Conservation (phyloP, 2,888 invertebrate genomes). For the Sepiola atlantica region DNA sequence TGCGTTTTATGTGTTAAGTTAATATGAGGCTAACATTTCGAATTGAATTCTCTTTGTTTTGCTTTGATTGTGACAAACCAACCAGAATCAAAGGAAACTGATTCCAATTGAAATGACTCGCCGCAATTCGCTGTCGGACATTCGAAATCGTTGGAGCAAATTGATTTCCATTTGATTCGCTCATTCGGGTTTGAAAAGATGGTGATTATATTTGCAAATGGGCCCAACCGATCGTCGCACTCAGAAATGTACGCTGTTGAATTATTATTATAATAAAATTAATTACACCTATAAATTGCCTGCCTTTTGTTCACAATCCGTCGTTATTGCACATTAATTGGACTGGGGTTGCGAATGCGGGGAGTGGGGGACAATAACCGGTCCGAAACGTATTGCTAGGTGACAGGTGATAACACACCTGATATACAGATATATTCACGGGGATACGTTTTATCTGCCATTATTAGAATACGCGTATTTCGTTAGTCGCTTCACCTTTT, state of each 20-base stretch:
- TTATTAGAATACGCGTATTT: background rate
- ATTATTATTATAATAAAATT: background rate
- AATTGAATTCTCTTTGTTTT: background rate
- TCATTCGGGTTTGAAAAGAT: background rate
- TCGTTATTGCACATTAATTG: background rate
- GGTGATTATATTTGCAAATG: slow-evolving; percentile 15
- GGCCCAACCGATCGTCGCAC: background rate
- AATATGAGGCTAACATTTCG: background rate
- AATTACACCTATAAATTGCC: background rate
- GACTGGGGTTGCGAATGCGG: background rate
- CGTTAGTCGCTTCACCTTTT: background rate
- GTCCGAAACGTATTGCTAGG: background rate
- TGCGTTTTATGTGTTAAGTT: background rate
- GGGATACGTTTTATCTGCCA: background rate
- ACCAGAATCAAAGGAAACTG: background rate
- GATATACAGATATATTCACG: background rate
- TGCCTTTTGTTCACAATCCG: background rate
- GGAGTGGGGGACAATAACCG: background rate
- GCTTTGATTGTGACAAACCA: background rate
- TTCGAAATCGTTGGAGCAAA: background rate
- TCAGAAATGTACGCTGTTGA: background rate
- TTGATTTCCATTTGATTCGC: background rate
- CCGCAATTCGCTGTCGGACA: background rate
- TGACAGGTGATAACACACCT: background rate
- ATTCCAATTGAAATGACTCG: background rate